Evolutionary conservation across 2,888 invertebrate species (phyloP).

Genomic region (Andrena chrysosceles): DNA sequence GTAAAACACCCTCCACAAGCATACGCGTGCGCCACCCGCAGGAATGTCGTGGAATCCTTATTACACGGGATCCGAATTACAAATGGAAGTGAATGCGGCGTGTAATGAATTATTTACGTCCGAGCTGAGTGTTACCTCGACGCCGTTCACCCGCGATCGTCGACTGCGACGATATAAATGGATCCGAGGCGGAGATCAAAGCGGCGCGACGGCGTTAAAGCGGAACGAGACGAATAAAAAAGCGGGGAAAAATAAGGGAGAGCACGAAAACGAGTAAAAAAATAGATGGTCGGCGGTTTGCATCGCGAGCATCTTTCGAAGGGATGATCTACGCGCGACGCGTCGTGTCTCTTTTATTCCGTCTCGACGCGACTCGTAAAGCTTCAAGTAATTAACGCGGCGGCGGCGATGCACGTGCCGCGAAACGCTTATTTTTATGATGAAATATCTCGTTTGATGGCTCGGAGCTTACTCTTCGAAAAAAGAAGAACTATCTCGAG

Average conservation of each 20-base stretch:
- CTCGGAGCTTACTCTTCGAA: background rate
- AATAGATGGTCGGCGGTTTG: constrained; percentile 33
- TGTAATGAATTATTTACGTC: constrained; percentile 52
- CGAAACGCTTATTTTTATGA: constrained; percentile 24
- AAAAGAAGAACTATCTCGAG: background rate
- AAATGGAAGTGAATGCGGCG: background rate
- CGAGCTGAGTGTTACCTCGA: constrained; percentile 8
- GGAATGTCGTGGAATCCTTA: constrained; percentile 25
- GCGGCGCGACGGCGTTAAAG: constrained; percentile 29
- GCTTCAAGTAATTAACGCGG: constrained; percentile 69
- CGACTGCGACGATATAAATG: constrained; percentile 45
- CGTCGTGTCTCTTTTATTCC: constrained; percentile 31
- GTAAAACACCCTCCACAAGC: background rate
- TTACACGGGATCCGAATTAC: constrained; percentile 14
- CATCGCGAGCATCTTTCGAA: constrained; percentile 45
- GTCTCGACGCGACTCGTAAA: constrained; percentile 55
- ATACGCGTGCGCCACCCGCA: background rate
- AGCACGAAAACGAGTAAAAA: background rate
- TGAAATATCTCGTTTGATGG: constrained; percentile 13
- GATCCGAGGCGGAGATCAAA: constrained; percentile 49
- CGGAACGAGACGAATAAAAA: background rate
- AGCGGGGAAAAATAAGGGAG: background rate
- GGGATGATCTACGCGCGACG: constrained; percentile 28
- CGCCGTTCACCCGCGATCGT: constrained; percentile 35
- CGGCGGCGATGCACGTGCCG: constrained; percentile 6